Evolutionary conservation across 1,140 invertebrate species (phyloP).

Genomic region (Neocloeon triangulifer): DNA sequence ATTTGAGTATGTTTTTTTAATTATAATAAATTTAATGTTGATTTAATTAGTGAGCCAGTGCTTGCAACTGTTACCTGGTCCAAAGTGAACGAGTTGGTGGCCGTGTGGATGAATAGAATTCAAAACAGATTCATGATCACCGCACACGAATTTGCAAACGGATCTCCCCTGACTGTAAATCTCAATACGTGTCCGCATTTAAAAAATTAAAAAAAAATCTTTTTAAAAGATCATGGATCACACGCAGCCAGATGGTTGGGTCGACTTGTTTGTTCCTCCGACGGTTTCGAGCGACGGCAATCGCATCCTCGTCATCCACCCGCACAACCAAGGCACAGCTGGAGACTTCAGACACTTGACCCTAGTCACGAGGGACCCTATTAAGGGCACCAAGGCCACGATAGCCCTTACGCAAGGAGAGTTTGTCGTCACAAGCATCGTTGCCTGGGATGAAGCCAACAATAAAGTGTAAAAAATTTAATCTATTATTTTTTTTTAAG

Average conservation of each 20-base stretch:
- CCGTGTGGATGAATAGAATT: slow-evolving; percentile 66
- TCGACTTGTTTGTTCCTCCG: slow-evolving; percentile 32
- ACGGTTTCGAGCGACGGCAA: slow-evolving; percentile 27
- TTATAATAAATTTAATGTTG: too few relatives aligned
- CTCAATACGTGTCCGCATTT: slow-evolving; percentile 11
- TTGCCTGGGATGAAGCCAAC: slow-evolving; percentile 46
- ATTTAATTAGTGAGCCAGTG: slow-evolving; percentile 43
- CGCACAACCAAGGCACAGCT: too few relatives aligned
- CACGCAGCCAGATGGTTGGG: slow-evolving; percentile 38
- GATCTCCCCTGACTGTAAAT: too few relatives aligned
- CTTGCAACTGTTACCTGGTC: slow-evolving; percentile 55
- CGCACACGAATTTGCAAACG: not conserved
- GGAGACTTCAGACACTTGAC: slow-evolving; percentile 43
- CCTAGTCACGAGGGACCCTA: slow-evolving; percentile 21
- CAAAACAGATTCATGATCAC: slow-evolving; percentile 35
- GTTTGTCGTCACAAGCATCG: slow-evolving; percentile 54
- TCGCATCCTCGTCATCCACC: slow-evolving; percentile 19
- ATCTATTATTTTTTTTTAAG: slow-evolving; percentile 6
- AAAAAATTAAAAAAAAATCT: slow-evolving; percentile 6
- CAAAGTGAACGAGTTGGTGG: slow-evolving; percentile 36
- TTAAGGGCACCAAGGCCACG: slow-evolving; percentile 13
- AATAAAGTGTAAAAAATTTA: slow-evolving; percentile 33
- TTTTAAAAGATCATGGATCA: slow-evolving; percentile 14
- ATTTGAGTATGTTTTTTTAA: too few relatives aligned
- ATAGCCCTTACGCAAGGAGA: slow-evolving; percentile 42